Evolutionary conservation across 2,113 vertebrate species (phyloP).

Genomic region (Amphiprion ocellaris): DNA sequence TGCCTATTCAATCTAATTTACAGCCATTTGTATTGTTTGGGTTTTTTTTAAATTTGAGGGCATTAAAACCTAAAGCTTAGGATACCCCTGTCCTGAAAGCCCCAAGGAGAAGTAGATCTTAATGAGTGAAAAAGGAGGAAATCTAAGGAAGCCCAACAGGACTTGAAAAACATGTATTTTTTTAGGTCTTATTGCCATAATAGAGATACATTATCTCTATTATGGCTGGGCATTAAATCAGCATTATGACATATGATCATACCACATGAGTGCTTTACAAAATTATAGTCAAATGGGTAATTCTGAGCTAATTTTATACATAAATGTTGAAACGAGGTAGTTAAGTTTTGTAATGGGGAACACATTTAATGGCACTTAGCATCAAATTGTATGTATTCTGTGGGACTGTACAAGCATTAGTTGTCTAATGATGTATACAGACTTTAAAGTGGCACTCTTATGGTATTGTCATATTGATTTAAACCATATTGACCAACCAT

Average conservation of each 20-base stretch:
- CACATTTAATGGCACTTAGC: background rate
- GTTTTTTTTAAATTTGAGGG: no score
- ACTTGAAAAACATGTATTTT: background rate
- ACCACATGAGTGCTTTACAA: background rate
- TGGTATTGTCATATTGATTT: background rate
- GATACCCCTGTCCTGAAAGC: no score
- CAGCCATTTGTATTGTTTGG: no score
- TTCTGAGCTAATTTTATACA: background rate
- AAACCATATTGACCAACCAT: background rate
- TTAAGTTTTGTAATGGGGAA: background rate
- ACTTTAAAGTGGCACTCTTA: background rate
- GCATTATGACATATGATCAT: background rate
- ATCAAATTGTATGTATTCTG: background rate
- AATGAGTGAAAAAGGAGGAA: no score
- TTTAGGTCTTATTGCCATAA: background rate
- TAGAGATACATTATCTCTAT: constrained; percentile 12
- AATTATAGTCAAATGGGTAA: background rate
- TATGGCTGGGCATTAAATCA: constrained; percentile 12
- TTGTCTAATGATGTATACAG: background rate
- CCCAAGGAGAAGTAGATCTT: no score
- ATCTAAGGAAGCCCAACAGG: no score
- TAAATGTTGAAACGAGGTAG: background rate
- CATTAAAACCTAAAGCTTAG: background rate
- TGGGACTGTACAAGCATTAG: background rate
- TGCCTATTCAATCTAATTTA: background rate